These are phyloP conservation scores for Odocoileus virginianus DNA, from an alignment of 2,113 vertebrate genomes.

Conservation along the genomic window DNA sequence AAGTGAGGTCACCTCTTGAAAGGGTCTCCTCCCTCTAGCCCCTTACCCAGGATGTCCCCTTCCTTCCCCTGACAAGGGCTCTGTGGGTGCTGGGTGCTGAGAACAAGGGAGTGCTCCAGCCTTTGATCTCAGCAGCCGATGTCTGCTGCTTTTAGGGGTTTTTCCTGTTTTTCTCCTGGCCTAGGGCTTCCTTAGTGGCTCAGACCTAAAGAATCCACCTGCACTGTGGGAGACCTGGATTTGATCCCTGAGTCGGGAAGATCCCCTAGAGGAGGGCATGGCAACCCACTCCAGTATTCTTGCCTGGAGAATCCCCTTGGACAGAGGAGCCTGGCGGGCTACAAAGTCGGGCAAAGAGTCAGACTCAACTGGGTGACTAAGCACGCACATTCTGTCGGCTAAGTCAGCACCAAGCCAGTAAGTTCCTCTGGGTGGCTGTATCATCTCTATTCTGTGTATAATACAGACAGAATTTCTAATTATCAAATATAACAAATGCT, in stretches of 20 bases:
- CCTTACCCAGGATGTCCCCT: not conserved
- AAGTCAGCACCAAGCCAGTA: not conserved
- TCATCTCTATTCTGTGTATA: not conserved
- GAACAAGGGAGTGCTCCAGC: not conserved
- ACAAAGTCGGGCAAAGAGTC: not conserved
- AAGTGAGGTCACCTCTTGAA: not conserved
- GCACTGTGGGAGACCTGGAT: not conserved
- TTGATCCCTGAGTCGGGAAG: not conserved
- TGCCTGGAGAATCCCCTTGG: not conserved
- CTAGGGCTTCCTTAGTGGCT: not conserved
- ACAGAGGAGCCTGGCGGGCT: not conserved
- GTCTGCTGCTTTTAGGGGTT: not conserved
- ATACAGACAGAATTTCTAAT: not conserved
- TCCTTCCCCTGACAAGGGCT: not conserved
- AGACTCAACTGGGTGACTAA: not conserved
- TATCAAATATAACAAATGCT: not conserved
- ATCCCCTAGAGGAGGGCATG: not conserved
- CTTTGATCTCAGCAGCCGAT: not conserved
- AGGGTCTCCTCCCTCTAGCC: not conserved
- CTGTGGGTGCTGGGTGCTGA: not conserved
- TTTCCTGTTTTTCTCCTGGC: not conserved
- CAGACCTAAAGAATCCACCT: not conserved
- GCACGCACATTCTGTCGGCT: not conserved
- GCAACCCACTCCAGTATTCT: not conserved
- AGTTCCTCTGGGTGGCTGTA: not conserved